Conservation (phyloP, 2,888 invertebrate species). For the Scaptomyza caliginosa region DNA sequence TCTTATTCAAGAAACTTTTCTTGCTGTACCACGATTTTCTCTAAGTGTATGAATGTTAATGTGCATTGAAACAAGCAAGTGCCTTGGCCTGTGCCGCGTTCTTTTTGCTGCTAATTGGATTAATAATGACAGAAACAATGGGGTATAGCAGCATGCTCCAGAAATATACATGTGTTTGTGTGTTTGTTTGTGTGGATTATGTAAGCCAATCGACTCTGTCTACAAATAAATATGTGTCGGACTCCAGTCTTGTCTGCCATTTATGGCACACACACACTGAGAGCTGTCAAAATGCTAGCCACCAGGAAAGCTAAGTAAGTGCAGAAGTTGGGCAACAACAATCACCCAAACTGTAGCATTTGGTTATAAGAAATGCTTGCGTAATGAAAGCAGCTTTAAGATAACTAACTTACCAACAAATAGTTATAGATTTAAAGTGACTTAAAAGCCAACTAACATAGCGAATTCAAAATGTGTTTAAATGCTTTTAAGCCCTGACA, state of each 20-base stretch:
- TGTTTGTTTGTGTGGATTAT: conserved; percentile 46
- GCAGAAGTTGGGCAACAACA: conserved; percentile 38
- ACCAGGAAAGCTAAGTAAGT: conserved; percentile 13
- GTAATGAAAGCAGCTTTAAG: conserved; percentile 1
- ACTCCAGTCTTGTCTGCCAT: conserved; percentile 15
- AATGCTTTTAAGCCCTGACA: conserved; percentile 35
- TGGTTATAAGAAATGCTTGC: conserved; percentile 23
- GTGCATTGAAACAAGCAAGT: conserved; percentile 35
- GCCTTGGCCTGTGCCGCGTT: conserved; percentile 44
- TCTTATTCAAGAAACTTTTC: neutral
- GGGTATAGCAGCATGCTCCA: conserved; percentile 38
- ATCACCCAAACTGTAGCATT: conserved; percentile 29
- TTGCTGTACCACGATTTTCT: neutral
- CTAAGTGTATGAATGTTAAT: neutral
- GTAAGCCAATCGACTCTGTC: conserved; percentile 54
- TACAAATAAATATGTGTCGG: conserved; percentile 37
- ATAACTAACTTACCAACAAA: neutral
- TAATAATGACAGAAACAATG: conserved; percentile 75
- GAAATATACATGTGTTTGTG: conserved; percentile 22
- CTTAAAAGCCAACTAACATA: too few species aligned
- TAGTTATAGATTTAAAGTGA: conserved; percentile 17
- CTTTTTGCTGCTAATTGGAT: conserved; percentile 71
- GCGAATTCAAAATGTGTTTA: too few species aligned
- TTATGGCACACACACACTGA: conserved; percentile 19
- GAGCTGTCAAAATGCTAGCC: conserved; percentile 58